These are phyloP conservation scores for Eriosoma lanigerum DNA, from an alignment of 1,140 invertebrate genomes.

Conservation along the genomic window DNA sequence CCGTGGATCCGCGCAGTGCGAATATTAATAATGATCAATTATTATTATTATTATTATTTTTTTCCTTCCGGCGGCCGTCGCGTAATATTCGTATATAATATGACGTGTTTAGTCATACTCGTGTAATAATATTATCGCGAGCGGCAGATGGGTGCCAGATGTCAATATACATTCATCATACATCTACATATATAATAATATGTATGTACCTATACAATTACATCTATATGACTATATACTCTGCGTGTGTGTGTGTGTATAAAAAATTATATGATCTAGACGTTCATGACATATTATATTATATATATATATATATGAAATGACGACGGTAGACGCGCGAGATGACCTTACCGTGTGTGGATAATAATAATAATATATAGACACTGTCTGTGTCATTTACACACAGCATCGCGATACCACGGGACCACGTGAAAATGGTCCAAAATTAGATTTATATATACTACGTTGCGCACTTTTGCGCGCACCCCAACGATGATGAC, in stretches of 20 bases:
- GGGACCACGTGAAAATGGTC: conserved; percentile 30
- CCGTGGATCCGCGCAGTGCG: neutral
- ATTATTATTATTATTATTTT: too few relatives aligned
- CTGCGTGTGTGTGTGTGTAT: neutral
- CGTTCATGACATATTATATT: neutral
- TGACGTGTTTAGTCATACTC: neutral
- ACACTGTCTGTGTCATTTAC: neutral
- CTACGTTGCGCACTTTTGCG: neutral
- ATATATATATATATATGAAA: neutral
- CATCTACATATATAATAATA: neutral
- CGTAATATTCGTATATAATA: too few relatives aligned
- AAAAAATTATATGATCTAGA: neutral
- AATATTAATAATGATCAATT: neutral
- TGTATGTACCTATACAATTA: neutral
- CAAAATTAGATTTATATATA: conserved; percentile 35
- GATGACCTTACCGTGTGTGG: conserved; percentile 29
- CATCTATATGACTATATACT: neutral
- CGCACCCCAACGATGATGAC: conserved; percentile 8
- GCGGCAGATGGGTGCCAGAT: conserved; percentile 48
- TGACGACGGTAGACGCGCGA: neutral
- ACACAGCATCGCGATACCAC: neutral
- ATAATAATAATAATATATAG: neutral
- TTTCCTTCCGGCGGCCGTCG: neutral
- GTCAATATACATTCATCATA: conserved; percentile 31
- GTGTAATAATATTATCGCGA: conserved; percentile 38